A percentile compares a stretch with the other conserved stretches of the same genome.
Conservation (phyloP, 2,113 vertebrate genomes). For the Notiomystis cincta region DNA sequence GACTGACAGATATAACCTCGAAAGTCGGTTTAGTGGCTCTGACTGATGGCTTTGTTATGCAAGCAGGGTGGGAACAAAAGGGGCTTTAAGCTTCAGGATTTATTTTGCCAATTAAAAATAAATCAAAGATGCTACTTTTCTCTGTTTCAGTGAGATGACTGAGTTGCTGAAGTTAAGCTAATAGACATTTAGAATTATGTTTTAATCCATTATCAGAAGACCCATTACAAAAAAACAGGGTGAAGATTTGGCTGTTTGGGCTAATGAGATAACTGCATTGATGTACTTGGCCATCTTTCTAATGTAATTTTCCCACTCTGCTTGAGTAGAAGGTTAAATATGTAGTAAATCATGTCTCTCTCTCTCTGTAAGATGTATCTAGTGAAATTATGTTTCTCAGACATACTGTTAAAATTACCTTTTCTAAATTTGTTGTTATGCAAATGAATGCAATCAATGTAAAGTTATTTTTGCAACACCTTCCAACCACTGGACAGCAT, state of each 20-base stretch:
- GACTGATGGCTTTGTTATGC: slow-evolving; percentile 55
- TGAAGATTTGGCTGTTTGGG: background rate
- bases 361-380: background rate
- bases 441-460: background rate
- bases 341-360: slow-evolving; percentile 51
- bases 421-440: background rate
- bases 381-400: slow-evolving; percentile 64
- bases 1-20: slow-evolving; percentile 59
- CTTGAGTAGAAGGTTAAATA: slow-evolving; percentile 55
- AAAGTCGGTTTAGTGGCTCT: slow-evolving; percentile 38
- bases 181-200: background rate
- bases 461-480: background rate
- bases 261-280: background rate
- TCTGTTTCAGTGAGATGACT: background rate
- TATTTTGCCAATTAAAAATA: background rate
- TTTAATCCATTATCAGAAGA: background rate
- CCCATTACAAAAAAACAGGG: background rate
- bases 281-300: background rate
- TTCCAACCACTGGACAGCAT: background rate
- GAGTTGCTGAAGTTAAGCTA: background rate
- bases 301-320: slow-evolving; percentile 53
- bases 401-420: background rate
- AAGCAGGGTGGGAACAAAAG: slow-evolving; percentile 63
- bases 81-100: background rate
- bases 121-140: background rate